Conservation (phyloP, 1,140 invertebrate species). For the Matsumurasca onukii region DNA sequence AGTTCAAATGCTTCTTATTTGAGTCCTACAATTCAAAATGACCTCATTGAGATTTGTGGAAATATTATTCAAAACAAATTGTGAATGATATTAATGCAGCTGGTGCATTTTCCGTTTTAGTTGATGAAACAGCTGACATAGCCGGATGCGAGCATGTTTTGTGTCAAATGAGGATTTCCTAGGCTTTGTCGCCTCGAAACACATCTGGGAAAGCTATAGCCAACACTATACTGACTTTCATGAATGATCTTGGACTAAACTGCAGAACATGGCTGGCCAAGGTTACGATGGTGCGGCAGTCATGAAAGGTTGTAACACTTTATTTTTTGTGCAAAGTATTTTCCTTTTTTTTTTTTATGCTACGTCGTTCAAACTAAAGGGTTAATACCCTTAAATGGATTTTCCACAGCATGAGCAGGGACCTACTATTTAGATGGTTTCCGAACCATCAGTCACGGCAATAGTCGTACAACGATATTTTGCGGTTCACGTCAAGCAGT, state of each 20-base stretch:
- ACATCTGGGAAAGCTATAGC: neutral
- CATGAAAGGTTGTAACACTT: too few relatives aligned
- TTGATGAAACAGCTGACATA: slow-evolving; percentile 10
- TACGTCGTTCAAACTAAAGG: too few relatives aligned
- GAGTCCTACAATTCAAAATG: slow-evolving; percentile 11
- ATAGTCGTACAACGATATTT: too few relatives aligned
- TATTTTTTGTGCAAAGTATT: too few relatives aligned
- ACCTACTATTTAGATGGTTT: too few relatives aligned
- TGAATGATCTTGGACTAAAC: neutral
- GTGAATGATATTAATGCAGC: neutral
- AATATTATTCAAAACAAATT: slow-evolving; percentile 11
- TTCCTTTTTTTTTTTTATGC: too few relatives aligned
- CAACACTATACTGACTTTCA: neutral
- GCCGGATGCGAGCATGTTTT: slow-evolving; percentile 1
- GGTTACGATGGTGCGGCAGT: slow-evolving; percentile 7
- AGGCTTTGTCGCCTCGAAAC: neutral
- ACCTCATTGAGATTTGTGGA: slow-evolving; percentile 2
- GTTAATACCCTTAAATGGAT: too few relatives aligned
- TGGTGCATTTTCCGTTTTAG: slow-evolving; percentile 7
- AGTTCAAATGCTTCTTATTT: slow-evolving; percentile 1
- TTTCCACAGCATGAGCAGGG: too few relatives aligned
- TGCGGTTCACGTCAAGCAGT: too few relatives aligned
- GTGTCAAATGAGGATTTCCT: neutral
- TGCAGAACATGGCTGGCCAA: neutral
- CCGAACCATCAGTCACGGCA: too few relatives aligned